These are phyloP conservation scores for Erebia epiphron DNA, from an alignment of 2,888 invertebrate genomes.

Conservation along the genomic window DNA sequence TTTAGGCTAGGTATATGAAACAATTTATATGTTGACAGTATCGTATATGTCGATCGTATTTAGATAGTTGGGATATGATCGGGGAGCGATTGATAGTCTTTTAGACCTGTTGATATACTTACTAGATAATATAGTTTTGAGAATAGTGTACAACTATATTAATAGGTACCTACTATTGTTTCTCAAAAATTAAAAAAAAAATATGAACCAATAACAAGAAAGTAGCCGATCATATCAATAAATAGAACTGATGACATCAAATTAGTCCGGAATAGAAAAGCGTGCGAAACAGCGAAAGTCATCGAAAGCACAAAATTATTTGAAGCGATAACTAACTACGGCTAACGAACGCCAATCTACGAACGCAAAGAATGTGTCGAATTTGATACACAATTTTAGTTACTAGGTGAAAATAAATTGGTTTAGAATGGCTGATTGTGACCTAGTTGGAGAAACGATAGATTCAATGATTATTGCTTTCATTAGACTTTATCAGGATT, in stretches of 20 bases:
- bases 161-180: not conserved
- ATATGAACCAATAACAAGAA: conserved; percentile 3
- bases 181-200: not conserved
- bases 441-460: not conserved
- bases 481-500: not conserved
- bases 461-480: conserved; percentile 6
- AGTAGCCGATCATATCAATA: conserved; percentile 17
- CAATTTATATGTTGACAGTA: too few relatives aligned
- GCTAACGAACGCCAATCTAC: conserved; percentile 39
- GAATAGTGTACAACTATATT: not conserved
- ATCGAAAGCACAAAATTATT: conserved; percentile 44
- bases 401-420: conserved; percentile 31
- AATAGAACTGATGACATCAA: conserved; percentile 37
- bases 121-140: too few relatives aligned
- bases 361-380: conserved; percentile 25
- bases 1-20: too few relatives aligned
- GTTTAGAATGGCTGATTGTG: conserved; percentile 3
- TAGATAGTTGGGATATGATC: too few relatives aligned
- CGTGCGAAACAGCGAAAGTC: conserved; percentile 43
- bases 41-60: too few relatives aligned
- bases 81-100: too few relatives aligned
- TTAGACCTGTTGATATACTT: too few relatives aligned
- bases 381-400: conserved; percentile 35
- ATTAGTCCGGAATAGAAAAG: conserved; percentile 56
- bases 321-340: conserved; percentile 47